Evolutionary conservation across 1,140 invertebrate genomes (phyloP).

Genomic region (Akabosia matsudoensis): DNA sequence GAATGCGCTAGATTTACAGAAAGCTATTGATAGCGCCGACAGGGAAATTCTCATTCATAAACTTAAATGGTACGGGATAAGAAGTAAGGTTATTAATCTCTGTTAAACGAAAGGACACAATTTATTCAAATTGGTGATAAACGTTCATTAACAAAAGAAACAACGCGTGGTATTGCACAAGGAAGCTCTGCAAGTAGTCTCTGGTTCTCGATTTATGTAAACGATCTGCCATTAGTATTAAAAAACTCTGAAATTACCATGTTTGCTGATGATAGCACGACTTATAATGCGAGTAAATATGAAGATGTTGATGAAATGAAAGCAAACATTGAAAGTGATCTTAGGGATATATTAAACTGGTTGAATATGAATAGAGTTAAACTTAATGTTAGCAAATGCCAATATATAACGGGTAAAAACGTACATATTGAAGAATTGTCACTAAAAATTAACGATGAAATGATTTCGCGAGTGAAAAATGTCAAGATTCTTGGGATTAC

Average conservation of each 20-base stretch:
- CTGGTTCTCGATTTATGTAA: constrained; percentile 46
- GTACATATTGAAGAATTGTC: neutral
- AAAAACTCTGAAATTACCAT: constrained; percentile 29
- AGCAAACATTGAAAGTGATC: neutral
- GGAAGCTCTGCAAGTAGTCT: constrained; percentile 47
- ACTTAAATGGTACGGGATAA: constrained; percentile 31
- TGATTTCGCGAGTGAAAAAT: neutral
- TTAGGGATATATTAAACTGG: constrained; percentile 1
- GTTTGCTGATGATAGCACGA: constrained; percentile 49
- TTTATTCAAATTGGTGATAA: neutral
- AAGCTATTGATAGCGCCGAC: constrained; percentile 25
- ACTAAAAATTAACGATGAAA: neutral
- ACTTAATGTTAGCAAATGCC: constrained; percentile 21
- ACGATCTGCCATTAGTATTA: constrained; percentile 41
- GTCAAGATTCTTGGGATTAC: constrained; percentile 6
- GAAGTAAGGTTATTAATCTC: constrained; percentile 5
- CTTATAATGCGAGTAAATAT: neutral
- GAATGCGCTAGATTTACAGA: constrained; percentile 20
- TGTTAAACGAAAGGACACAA: constrained; percentile 19
- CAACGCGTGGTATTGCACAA: constrained; percentile 46
- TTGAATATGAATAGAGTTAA: neutral
- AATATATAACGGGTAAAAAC: neutral
- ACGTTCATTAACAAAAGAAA: neutral
- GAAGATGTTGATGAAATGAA: neutral
- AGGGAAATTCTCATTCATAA: constrained; percentile 21